phyloP scores from a whole-genome alignment of 2,888 invertebrate genomes.

The Frankliniella intonsa region DNA sequence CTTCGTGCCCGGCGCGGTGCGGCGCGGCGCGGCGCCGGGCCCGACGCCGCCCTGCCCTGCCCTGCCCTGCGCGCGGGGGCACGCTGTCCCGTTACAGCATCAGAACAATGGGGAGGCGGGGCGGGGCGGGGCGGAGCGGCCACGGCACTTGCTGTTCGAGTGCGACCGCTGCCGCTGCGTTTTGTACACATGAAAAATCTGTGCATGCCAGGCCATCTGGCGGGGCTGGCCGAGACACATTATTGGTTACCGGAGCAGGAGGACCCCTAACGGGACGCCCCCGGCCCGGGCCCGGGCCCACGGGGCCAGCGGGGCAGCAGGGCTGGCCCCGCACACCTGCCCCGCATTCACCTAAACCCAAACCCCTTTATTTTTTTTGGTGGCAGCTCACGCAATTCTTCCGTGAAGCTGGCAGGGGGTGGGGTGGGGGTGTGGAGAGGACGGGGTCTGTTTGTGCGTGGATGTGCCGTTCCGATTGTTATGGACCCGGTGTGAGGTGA shows the following conservation, averaged over 20 bases:
- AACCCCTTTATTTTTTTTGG: not conserved
- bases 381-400: not conserved
- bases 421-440: too few species aligned
- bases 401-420: not conserved
- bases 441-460: too few species aligned
- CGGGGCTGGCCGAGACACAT: not conserved
- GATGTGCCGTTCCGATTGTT: too few species aligned
- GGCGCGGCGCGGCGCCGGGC: too few species aligned
- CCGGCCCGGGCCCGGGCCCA: not conserved
- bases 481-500: too few species aligned
- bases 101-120: not conserved
- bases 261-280: not conserved
- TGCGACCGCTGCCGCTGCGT: not conserved
- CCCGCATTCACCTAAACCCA: not conserved
- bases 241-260: slow-evolving; percentile 24
- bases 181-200: too few species aligned
- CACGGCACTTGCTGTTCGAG: not conserved
- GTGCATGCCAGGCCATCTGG: not conserved
- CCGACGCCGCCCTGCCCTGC: too few species aligned
- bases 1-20: too few species aligned
- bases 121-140: not conserved
- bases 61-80: too few species aligned
- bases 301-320: not conserved
- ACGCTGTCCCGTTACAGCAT: too few species aligned
- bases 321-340: not conserved